These are phyloP conservation scores for Entomobrya proxima DNA, from an alignment of 2,888 invertebrate genomes.

Conservation along the genomic window DNA sequence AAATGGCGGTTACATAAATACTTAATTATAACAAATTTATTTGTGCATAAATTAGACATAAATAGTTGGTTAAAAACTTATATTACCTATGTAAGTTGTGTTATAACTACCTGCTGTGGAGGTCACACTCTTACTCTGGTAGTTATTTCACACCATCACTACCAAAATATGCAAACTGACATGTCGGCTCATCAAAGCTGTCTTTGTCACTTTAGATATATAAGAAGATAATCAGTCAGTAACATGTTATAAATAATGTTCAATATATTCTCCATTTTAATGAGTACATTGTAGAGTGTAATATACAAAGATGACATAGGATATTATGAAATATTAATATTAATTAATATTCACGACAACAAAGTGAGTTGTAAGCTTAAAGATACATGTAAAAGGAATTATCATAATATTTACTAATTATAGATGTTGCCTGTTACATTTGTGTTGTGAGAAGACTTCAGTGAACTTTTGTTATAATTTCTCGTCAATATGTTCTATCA, in stretches of 20 bases:
- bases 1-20: not conserved
- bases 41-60: not conserved
- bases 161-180: conserved; percentile 55
- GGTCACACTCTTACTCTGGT: not conserved
- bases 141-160: conserved; percentile 53
- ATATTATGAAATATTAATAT: not conserved
- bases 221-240: conserved; percentile 54
- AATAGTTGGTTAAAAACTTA: conserved; percentile 9
- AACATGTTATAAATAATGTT: not conserved
- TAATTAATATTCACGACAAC: not conserved
- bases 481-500: conserved; percentile 10
- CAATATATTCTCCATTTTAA: not conserved
- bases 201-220: not conserved
- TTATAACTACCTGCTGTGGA: not conserved
- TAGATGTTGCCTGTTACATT: not conserved
- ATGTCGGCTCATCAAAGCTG: conserved; percentile 4
- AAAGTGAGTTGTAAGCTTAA: not conserved
- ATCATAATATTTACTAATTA: not conserved
- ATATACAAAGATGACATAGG: not conserved
- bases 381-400: not conserved
- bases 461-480: conserved; percentile 35
- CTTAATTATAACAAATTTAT: not conserved
- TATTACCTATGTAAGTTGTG: not conserved
- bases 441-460: conserved; percentile 50
- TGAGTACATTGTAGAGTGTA: not conserved